These are phyloP conservation scores for Polyploca ridens DNA, from an alignment of 2,888 invertebrate species.

Conservation along the genomic window DNA sequence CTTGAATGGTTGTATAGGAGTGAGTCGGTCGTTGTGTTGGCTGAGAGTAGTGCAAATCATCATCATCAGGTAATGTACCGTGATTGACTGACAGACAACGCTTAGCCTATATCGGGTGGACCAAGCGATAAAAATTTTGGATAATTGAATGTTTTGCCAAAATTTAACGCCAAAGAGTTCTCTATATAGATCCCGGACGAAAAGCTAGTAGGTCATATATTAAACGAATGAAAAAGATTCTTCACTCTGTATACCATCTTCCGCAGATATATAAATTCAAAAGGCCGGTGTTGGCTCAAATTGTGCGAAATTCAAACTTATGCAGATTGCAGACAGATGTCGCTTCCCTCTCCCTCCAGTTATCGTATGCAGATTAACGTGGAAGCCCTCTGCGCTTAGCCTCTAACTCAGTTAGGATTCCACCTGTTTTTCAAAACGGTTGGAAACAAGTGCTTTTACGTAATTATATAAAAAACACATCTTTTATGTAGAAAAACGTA, in stretches of 20 bases:
- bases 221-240: background rate
- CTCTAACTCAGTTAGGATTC: conserved; percentile 51
- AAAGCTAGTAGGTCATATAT: too few species aligned
- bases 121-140: too few species aligned
- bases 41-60: too few species aligned
- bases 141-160: too few species aligned
- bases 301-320: conserved; percentile 77
- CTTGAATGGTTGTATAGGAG: too few species aligned
- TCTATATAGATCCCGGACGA: too few species aligned
- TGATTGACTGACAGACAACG: too few species aligned
- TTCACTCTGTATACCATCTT: conserved; percentile 32
- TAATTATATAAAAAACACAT: background rate
- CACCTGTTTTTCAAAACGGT: conserved; percentile 51
- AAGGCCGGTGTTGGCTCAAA: conserved; percentile 66
- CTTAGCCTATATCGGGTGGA: too few species aligned
- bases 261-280: conserved; percentile 66
- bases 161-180: too few species aligned
- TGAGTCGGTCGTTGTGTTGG: too few species aligned
- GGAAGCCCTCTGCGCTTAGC: conserved; percentile 55
- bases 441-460: conserved; percentile 2
- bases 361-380: conserved; percentile 80
- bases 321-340: conserved; percentile 79
- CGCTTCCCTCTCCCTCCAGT: conserved; percentile 62
- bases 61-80: too few species aligned
- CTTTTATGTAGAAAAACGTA: too few species aligned